phyloP scores from a whole-genome alignment of 2,113 vertebrate species.

The Paramormyrops kingsleyae region DNA sequence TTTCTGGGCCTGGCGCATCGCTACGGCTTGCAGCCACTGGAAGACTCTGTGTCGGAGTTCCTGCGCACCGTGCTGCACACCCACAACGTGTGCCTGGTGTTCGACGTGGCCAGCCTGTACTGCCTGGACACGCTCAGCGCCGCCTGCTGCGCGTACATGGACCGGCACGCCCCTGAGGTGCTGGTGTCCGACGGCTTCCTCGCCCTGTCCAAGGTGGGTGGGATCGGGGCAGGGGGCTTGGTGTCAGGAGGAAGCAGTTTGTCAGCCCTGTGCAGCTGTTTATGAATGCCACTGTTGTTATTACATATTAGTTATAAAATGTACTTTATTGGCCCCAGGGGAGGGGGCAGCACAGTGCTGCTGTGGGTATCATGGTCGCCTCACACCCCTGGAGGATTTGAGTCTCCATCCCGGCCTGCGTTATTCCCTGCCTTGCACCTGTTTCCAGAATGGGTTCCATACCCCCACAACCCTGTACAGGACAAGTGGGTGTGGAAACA shows the following conservation, averaged over 20 bases:
- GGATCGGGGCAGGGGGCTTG: background rate
- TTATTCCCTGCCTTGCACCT: no score
- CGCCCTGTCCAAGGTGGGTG: constrained; percentile 80
- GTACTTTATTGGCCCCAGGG: background rate
- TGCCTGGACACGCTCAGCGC: constrained; percentile 76
- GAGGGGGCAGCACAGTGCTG: background rate
- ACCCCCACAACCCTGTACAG: no score
- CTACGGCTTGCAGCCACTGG: constrained; percentile 91
- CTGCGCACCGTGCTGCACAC: constrained; percentile 91
- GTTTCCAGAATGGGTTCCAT: no score
- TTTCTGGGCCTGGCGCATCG: constrained; percentile 93
- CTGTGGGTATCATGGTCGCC: no score
- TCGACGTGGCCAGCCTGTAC: constrained; percentile 94
- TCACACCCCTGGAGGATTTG: background rate
- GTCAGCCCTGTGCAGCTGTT: no score
- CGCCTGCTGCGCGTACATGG: constrained; percentile 93
- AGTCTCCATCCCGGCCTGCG: background rate
- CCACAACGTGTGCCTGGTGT: constrained; percentile 93
- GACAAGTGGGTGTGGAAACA: no score
- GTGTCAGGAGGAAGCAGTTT: background rate
- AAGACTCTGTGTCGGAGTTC: constrained; percentile 91
- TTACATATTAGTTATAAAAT: background rate
- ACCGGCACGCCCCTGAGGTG: constrained; percentile 86
- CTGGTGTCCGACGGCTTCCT: constrained; percentile 87
- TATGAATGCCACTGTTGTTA: background rate